Evolutionary conservation across 1,140 invertebrate genomes (phyloP), one percentile per base, ranked within the genome.

Genomic region (Drosophila repletoides): DNA sequence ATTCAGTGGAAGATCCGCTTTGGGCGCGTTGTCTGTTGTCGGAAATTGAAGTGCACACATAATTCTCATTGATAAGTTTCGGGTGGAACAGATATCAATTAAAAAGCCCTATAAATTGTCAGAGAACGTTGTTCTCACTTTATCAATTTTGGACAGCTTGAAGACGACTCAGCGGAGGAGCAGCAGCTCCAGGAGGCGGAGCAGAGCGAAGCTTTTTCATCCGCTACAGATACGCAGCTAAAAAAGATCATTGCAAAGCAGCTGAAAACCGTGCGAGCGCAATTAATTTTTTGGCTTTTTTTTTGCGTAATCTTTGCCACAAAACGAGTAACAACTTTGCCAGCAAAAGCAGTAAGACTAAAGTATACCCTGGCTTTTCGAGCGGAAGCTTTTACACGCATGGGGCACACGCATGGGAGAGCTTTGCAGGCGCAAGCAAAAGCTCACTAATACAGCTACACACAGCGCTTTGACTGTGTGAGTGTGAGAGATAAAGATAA

Each of bases 1-100:
- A n/a, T n/a, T n/a, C n/a, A n/a, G n/a, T n/a, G n/a, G n/a, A n/a
- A n/a, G n/a, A 49, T 21, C 46, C 17, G 28, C 5, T 21, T 49
- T 21, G 29, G 45, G 45, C 36, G 17, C 33, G 22, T 34, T 61
- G 66, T 72, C 29, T 17, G 70, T 52, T 83, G 74, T 86, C 79
- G 79, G 79, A 83, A 83, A 84, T 84, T 67, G 65, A 53, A 71
- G 53, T 71, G 59, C 74, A 79, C 79, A 83, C 74, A 79, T 74
- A 83, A 84, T 83, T 83, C 60, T 83, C 77, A 83, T 64, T 79
- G 79, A 84, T 83, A 86, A 83, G 7, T 72, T 38, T n/a, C 38
- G 48, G 15, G 48, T 9, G 41, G 34, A 34, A 4, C 2, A 3
- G 52, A 79, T 67, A 84, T 79, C 79, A 84, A 84, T 84, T 86